A percentile compares a stretch with the other conserved stretches of the same genome.
phyloP scores from a whole-genome alignment of 2,888 invertebrate species.

The Pediacus dermestoides region DNA sequence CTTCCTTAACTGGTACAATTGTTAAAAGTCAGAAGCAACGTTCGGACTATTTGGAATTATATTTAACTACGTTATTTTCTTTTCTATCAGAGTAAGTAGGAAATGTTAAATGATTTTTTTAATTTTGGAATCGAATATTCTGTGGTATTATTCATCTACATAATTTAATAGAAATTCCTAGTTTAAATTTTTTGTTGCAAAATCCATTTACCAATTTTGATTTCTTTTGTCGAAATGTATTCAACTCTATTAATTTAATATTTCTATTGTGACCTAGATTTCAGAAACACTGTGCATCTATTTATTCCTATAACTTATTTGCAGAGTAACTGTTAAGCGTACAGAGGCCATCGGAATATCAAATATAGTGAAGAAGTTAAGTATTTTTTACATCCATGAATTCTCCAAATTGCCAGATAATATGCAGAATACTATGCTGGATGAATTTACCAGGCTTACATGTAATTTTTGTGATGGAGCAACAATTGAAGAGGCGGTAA shows the following conservation, averaged over 20 bases:
- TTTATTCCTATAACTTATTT: slow-evolving; percentile 24
- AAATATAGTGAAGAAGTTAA: slow-evolving; percentile 61
- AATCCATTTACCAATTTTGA: too few relatives aligned
- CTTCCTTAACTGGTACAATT: slow-evolving; percentile 63
- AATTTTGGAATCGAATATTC: neutral
- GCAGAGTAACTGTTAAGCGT: slow-evolving; percentile 58
- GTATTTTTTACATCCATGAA: slow-evolving; percentile 56
- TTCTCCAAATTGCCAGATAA: slow-evolving; percentile 51
- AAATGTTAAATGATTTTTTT: slow-evolving; percentile 1
- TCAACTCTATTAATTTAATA: too few relatives aligned
- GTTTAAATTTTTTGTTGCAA: too few relatives aligned
- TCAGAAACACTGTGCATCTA: neutral
- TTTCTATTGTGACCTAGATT: neutral
- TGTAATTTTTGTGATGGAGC: slow-evolving; percentile 63
- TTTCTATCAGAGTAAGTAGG: slow-evolving; percentile 55
- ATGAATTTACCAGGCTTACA: slow-evolving; percentile 61
- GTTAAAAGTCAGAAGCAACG: slow-evolving; percentile 49
- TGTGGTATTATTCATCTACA: too few relatives aligned
- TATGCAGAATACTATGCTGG: slow-evolving; percentile 56
- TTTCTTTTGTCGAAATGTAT: too few relatives aligned
- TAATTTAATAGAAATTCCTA: too few relatives aligned
- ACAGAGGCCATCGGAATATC: slow-evolving; percentile 68
- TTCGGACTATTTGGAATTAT: slow-evolving; percentile 57
- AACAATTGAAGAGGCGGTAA: slow-evolving; percentile 63
- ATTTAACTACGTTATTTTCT: slow-evolving; percentile 59